A percentile compares a stretch with the other conserved stretches of the same genome.
These are phyloP conservation scores for Gila orcuttii DNA, from an alignment of 2,113 vertebrate species.

Conservation along the genomic window DNA sequence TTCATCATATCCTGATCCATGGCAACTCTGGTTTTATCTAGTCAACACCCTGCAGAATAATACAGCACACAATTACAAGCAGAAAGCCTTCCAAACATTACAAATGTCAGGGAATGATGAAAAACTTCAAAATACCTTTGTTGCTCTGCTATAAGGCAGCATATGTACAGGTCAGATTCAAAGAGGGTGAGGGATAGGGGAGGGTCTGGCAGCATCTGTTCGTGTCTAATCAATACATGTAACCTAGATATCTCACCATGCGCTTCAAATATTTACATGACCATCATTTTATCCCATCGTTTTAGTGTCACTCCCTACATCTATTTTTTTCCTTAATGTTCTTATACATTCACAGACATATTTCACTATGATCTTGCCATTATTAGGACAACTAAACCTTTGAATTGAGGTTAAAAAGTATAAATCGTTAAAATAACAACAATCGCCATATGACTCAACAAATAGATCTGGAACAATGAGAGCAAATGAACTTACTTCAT, in stretches of 20 bases:
- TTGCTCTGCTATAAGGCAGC: neutral
- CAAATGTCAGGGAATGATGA: neutral
- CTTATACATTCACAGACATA: neutral
- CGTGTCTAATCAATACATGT: conserved; percentile 45
- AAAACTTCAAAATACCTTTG: conserved; percentile 13
- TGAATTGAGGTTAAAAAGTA: neutral
- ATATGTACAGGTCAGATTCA: conserved; percentile 13
- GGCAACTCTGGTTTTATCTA: conserved; percentile 41
- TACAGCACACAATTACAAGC: neutral
- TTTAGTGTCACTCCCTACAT: neutral
- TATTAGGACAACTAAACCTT: neutral
- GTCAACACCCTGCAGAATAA: conserved; percentile 51
- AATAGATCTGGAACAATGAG: neutral
- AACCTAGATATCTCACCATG: conserved; percentile 48
- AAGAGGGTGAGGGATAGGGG: neutral
- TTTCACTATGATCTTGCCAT: neutral
- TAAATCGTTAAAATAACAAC: neutral
- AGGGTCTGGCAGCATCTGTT: conserved; percentile 31
- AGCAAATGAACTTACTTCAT: conserved; percentile 59
- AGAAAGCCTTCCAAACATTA: neutral
- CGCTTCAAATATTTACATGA: conserved; percentile 12
- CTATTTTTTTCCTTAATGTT: neutral
- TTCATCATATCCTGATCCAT: conserved; percentile 90
- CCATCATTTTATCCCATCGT: neutral
- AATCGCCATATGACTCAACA: neutral